Conservation (phyloP, 2,888 invertebrate genomes). For the Phortica okadai region DNA sequence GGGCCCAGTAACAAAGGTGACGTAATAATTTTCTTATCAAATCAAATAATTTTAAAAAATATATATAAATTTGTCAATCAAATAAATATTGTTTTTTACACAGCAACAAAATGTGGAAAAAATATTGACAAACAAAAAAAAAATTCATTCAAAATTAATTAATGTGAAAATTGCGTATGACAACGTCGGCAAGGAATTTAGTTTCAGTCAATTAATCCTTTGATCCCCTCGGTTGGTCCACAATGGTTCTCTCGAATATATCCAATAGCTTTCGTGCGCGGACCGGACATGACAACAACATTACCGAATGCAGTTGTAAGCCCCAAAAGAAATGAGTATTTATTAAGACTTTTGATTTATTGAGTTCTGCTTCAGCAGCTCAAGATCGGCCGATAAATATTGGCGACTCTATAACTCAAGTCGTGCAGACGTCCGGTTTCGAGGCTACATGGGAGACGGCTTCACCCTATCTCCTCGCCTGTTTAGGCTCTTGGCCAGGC, state of each 20-base stretch:
- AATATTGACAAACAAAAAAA: no score
- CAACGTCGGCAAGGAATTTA: not conserved
- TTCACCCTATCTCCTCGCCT: slow-evolving; percentile 56
- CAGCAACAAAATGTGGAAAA: no score
- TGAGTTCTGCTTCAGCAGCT: not conserved
- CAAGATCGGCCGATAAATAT: slow-evolving; percentile 47
- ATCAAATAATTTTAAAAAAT: no score
- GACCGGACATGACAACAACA: not conserved
- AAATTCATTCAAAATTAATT: not conserved
- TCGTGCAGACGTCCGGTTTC: slow-evolving; percentile 55
- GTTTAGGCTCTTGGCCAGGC: slow-evolving; percentile 63
- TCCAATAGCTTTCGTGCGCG: no score
- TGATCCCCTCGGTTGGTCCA: no score
- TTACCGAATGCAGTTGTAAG: not conserved
- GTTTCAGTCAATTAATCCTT: no score
- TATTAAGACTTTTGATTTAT: not conserved
- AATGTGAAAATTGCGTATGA: not conserved
- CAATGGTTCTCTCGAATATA: no score
- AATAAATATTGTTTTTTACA: no score
- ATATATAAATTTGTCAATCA: no score
- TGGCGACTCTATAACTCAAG: slow-evolving; percentile 57
- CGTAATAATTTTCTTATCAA: no score
- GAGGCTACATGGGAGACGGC: slow-evolving; percentile 47
- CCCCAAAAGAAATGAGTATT: no score
- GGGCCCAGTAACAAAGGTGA: no score